Evolutionary conservation across 2,113 vertebrate species (phyloP), one percentile per base, ranked within the genome.

Genomic region (Gopherus evgoodei): DNA sequence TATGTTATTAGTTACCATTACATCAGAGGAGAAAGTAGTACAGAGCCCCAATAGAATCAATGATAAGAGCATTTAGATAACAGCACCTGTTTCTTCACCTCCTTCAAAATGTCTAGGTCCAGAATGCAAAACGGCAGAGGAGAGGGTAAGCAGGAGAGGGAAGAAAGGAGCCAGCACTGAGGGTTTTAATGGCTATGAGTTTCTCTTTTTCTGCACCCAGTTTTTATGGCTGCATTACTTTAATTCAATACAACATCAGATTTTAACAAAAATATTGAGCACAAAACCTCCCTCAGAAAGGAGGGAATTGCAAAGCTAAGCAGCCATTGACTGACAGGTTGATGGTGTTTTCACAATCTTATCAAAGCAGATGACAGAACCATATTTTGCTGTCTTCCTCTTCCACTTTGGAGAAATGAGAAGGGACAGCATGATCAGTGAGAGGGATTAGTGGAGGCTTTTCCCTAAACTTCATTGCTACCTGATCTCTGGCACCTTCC

Each of bases 401-500:
- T 86, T 6, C 5, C 57, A 11, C 0, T 86, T 9, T 17, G 62
- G 54, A 16, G 78, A 29, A 27, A 31, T 0, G 3, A 11, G 21
- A 10, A 56, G 81, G 84, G 22, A 76, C 3, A 90, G 38, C 62
- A 89, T 72, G 84, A 57, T 42, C 52, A 84, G 7, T 81, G 62
- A 88, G 52, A 47, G 65, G 27, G 38, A 52, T 95, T 90, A 91
- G 69, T 62, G 72, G 6, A 62, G 19, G 76, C n/a, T 96, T 93
- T 95, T 56, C 50, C 90, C 88, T 86, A 88, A 87, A 91, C 91
- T 85, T 85, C 59, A 44, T 11, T 52, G 25, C 38, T 90, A 84
- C 72, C 29, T 88, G 87, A 86, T 88, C 75, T 89, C 86, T 95
- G 69, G 79, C 25, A 35, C 80, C 91, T 96, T 94, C 75, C 88